Base-by-base conservation (phyloP, 2,113 vertebrate genomes). In the Cebidichthys violaceus region DNA sequence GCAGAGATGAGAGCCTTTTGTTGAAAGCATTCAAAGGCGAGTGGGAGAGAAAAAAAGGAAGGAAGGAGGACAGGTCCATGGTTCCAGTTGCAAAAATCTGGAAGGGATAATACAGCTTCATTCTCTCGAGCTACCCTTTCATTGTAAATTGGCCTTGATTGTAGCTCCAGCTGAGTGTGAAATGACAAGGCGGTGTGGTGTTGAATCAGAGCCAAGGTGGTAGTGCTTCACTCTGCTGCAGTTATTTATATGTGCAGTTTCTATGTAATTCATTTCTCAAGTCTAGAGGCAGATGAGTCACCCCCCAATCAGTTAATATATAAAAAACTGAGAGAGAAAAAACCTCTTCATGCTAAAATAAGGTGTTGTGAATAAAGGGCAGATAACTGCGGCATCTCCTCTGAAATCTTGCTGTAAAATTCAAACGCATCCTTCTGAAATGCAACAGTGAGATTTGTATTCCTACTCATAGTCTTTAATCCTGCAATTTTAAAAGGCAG, bases 91-190 rank as follows among this genome's bases (percentile, higher is more conserved):
- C 85, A 91, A 79, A 87, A 80, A 69, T 60, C 24, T 24, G 17
- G 59, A 27, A 67, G 45, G 81, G 87, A 92, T 82, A 85, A 89
- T 84, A 61, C 45, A 55, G 39, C 70, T 64, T 77, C n/a, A 77
- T 83, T 88, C 61, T 80, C 66, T 81, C 18, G 55, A 67, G 61
- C 70, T 61, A 22, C 41, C 73, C 71, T 86, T 90, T 93, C 75
- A 90, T 85, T 84, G 67, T 72, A 87, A 92, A 92, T 88, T 83
- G 39, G 61, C 77, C 73, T 86, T 92, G 80, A 86, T 91, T 92
- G 80, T 71, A 86, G 79, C 77, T 87, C 88, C 86, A 83, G 80
- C 85, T 84, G 88, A 84, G 87, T 74, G 79, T 81, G 77, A 90
- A 91, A 91, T 74, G 80, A 87, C 75, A 78, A 81, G 70, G 41